These are phyloP conservation scores for Trichosurus vulpecula DNA, from an alignment of 2,797 vertebrate species.

Conservation along the genomic window DNA sequence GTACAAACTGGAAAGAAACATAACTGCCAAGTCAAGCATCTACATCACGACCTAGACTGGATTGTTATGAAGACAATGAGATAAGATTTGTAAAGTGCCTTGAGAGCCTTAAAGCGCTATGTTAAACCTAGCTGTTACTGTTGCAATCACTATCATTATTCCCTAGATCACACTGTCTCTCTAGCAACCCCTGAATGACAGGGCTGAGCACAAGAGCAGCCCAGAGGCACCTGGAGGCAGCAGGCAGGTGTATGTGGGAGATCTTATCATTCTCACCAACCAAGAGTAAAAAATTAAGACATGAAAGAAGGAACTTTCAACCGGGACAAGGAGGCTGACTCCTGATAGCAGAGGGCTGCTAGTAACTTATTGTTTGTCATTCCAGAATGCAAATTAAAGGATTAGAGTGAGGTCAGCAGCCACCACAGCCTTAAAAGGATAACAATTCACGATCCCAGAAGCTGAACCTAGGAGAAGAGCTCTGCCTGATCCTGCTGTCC, in stretches of 20 bases:
- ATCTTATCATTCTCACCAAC: conserved; percentile 1
- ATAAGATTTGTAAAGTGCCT: background rate
- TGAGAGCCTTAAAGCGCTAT: background rate
- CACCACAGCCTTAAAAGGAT: background rate
- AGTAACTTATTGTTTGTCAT: conserved; percentile 25
- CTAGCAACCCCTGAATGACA: conserved; percentile 17
- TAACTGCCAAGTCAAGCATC: background rate
- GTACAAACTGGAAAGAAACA: conserved; percentile 16
- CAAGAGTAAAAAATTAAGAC: background rate
- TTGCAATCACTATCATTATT: background rate
- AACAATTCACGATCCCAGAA: background rate
- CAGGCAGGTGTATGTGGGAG: background rate
- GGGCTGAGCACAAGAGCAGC: background rate
- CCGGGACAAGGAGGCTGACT: conserved; percentile 5
- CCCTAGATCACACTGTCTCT: background rate
- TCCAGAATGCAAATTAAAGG: conserved; percentile 23
- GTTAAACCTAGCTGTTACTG: background rate
- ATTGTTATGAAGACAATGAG: background rate
- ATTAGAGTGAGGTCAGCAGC: conserved; percentile 9
- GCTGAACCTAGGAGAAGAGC: conserved; percentile 1
- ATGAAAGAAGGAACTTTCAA: background rate
- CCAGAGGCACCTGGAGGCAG: background rate
- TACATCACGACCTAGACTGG: background rate
- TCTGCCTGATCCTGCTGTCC: background rate
- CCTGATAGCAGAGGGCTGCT: conserved; percentile 4